Evolutionary conservation across 2,797 vertebrate species (phyloP).

Genomic region (Dendrocincla tyrannina): DNA sequence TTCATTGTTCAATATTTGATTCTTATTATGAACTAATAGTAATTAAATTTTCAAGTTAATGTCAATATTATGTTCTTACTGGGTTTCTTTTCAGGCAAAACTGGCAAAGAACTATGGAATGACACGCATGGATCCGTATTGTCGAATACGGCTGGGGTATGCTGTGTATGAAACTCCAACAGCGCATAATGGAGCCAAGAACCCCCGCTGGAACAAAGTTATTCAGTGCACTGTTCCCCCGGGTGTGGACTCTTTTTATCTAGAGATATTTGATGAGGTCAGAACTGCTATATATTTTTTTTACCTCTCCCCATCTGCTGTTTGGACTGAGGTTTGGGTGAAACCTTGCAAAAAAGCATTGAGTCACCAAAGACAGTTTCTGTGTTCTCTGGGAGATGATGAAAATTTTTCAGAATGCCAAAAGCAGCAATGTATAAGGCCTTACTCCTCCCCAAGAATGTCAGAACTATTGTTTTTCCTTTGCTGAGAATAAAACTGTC

Average conservation of each 20-base stretch:
- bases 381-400: not conserved
- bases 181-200: constrained; percentile 96
- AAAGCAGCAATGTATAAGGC: not conserved
- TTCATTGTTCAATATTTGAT: not conserved
- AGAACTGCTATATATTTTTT: not conserved
- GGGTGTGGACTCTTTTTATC: constrained; percentile 94
- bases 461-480: not conserved
- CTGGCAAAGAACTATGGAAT: constrained; percentile 97
- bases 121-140: constrained; percentile 98
- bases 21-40: not conserved
- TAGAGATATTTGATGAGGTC: constrained; percentile 99
- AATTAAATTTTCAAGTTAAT: not conserved
- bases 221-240: constrained; percentile 95
- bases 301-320: rapidly evolving
- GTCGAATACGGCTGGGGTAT: constrained; percentile 90
- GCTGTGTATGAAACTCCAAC: constrained; percentile 97
- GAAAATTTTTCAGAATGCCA: not conserved
- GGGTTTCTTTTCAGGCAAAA: constrained; percentile 82
- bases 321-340: not conserved
- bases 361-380: not conserved
- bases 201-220: constrained; percentile 97
- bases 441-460: not conserved
- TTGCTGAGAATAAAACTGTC: not conserved
- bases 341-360: not conserved
- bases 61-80: not conserved